Conservation (phyloP, 2,113 vertebrate species). For the Dromiciops gliroides region DNA sequence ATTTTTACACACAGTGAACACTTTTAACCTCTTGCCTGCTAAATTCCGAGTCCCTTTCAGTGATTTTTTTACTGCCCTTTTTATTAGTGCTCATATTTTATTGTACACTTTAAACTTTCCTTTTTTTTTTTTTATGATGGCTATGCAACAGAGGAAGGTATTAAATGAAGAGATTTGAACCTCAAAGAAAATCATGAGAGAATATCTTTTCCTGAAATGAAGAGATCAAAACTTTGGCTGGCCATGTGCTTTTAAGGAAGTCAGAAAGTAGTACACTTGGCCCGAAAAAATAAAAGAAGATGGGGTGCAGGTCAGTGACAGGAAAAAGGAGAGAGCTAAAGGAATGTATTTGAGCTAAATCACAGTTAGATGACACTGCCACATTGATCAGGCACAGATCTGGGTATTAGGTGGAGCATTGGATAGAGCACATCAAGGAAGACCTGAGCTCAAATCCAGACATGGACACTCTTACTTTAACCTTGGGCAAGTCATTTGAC, state of each 20-base stretch:
- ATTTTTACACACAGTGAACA: constrained; percentile 87
- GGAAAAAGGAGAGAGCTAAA: neutral
- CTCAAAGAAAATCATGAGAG: constrained; percentile 79
- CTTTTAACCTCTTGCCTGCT: constrained; percentile 90
- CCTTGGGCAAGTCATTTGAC: neutral
- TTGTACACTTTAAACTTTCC: constrained; percentile 82
- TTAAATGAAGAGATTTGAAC: constrained; percentile 82
- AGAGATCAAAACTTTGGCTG: constrained; percentile 72
- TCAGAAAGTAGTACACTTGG: constrained; percentile 47
- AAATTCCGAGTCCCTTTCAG: constrained; percentile 83
- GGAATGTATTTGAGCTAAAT: constrained; percentile 38
- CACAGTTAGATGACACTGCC: neutral
- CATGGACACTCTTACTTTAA: neutral
- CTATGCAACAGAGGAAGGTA: constrained; percentile 81
- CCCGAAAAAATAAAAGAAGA: constrained; percentile 22
- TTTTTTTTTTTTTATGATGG: constrained; percentile 78
- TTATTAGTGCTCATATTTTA: constrained; percentile 86
- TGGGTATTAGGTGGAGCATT: neutral
- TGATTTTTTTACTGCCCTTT: constrained; percentile 82
- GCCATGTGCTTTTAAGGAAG: constrained; percentile 61
- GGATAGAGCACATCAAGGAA: neutral
- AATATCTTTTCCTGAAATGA: constrained; percentile 69
- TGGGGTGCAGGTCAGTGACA: neutral
- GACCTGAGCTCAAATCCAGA: neutral
- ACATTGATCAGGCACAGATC: constrained; percentile 42